A percentile compares a stretch with the other conserved stretches of the same genome.
phyloP scores from a whole-genome alignment of 2,113 vertebrate species.

The Callospermophilus lateralis region DNA sequence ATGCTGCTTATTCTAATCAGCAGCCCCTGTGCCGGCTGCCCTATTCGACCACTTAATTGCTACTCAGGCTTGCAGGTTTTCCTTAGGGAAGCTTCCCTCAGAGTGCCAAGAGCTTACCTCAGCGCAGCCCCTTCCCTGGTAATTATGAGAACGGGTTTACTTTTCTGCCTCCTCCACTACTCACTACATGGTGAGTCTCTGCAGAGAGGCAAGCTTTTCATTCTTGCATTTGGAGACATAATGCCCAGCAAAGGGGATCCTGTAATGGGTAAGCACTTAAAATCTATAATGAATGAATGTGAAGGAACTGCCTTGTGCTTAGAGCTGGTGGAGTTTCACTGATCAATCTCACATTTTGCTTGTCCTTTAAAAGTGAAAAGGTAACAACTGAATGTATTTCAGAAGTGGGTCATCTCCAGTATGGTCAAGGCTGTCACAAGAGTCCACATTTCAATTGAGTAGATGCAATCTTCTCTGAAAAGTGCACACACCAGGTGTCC shows the following conservation, averaged over 20 bases:
- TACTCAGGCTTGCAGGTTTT: not conserved
- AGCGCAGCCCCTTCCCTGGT: not conserved
- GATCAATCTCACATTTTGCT: not conserved
- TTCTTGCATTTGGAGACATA: not conserved
- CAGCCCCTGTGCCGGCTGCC: not conserved
- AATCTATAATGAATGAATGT: not conserved
- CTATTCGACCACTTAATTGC: not conserved
- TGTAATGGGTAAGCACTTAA: not conserved
- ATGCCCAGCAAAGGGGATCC: not conserved
- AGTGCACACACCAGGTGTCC: not conserved
- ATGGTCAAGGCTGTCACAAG: not conserved
- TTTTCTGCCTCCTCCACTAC: not conserved
- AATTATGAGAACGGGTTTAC: constrained; percentile 50
- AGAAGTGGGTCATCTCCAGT: not conserved
- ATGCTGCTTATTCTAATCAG: not conserved
- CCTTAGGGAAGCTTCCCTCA: not conserved
- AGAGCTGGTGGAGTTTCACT: not conserved
- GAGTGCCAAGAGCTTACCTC: constrained; percentile 41
- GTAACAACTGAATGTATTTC: not conserved
- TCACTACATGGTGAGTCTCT: not conserved
- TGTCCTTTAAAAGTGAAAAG: not conserved
- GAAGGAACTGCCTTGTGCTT: not conserved
- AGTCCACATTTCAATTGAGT: not conserved
- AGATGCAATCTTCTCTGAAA: not conserved
- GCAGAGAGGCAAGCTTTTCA: not conserved